Conservation (phyloP, 2,797 vertebrate species). For the Tinamus major region DNA sequence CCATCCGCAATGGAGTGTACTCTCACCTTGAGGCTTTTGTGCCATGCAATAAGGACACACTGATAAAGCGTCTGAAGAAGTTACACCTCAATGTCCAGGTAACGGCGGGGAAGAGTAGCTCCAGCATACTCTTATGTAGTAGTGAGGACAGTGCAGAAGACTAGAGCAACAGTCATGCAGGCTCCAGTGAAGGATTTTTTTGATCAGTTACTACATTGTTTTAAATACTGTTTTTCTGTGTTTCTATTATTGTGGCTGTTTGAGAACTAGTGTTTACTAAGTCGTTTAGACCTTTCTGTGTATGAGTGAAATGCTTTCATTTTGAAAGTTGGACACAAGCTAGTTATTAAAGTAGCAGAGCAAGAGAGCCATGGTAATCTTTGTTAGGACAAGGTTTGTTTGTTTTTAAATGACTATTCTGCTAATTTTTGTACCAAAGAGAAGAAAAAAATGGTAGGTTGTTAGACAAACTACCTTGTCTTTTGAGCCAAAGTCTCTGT, state of each 20-base stretch:
- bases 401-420: background rate
- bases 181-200: background rate
- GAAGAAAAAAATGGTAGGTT: background rate
- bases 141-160: background rate
- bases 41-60: constrained; percentile 94
- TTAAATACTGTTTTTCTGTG: background rate
- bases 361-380: background rate
- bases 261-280: background rate
- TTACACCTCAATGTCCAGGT: constrained; percentile 96
- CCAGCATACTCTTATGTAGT: accelerated
- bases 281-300: background rate
- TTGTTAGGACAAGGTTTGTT: background rate
- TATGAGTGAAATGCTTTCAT: background rate
- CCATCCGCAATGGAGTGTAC: constrained; percentile 88
- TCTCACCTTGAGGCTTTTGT: constrained; percentile 95
- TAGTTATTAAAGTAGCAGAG: background rate
- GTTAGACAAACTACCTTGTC: background rate
- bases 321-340: background rate
- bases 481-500: background rate
- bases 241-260: background rate
- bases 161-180: background rate
- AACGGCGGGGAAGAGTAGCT: background rate
- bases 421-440: background rate
- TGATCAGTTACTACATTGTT: background rate
- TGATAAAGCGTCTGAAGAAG: constrained; percentile 96